Conservation (phyloP, 2,888 invertebrate genomes). For the Drosophila falleni region DNA sequence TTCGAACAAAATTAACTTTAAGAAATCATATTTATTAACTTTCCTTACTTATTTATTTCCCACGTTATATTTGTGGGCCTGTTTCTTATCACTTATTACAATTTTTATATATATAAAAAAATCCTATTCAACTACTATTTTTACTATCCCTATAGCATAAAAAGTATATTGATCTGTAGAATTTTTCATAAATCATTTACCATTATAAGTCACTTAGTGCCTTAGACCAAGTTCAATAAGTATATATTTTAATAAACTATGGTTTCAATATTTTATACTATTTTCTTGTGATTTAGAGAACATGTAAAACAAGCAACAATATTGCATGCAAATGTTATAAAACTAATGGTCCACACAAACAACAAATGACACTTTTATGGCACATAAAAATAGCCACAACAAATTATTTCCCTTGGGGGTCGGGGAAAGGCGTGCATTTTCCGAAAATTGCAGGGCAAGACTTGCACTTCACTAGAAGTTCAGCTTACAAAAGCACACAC, state of each 20-base stretch:
- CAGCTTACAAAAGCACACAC: slow-evolving; percentile 32
- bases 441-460: slow-evolving; percentile 50
- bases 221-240: background rate
- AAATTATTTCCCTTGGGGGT: slow-evolving; percentile 48
- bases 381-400: slow-evolving; percentile 55
- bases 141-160: background rate
- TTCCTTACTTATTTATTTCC: too few relatives aligned
- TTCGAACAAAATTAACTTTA: too few relatives aligned
- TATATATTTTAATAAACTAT: background rate
- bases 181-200: background rate
- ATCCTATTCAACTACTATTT: too few relatives aligned
- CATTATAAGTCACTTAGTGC: background rate
- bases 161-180: background rate
- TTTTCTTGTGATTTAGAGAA: slow-evolving; percentile 7
- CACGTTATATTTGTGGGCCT: too few relatives aligned
- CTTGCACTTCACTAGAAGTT: slow-evolving; percentile 55
- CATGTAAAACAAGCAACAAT: background rate
- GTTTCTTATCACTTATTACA: too few relatives aligned
- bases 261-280: background rate
- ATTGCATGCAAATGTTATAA: slow-evolving; percentile 39
- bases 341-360: slow-evolving; percentile 45
- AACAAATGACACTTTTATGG: slow-evolving; percentile 50
- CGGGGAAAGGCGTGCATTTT: background rate
- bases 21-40: too few relatives aligned
- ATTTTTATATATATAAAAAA: too few relatives aligned